phyloP scores from a whole-genome alignment of 2,113 vertebrate species.

The Ascaphus truei region DNA sequence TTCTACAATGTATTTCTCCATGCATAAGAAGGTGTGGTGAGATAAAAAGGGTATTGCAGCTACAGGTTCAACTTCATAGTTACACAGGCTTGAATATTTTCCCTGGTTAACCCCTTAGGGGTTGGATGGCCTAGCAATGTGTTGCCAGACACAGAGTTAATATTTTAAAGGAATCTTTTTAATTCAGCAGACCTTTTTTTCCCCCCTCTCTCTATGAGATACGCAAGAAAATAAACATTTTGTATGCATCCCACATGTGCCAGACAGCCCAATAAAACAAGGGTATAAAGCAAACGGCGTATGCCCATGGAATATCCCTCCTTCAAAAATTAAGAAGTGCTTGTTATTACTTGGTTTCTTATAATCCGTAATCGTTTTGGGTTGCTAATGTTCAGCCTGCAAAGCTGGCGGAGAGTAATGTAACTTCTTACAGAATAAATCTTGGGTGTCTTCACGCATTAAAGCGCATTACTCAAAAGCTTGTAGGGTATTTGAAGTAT shows the following conservation, averaged over 20 bases:
- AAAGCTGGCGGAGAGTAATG: slow-evolving; percentile 27
- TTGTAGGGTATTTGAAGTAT: slow-evolving; percentile 16
- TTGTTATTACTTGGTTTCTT: slow-evolving; percentile 6
- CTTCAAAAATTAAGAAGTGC: background rate
- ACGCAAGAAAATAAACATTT: background rate
- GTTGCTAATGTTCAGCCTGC: slow-evolving; percentile 12
- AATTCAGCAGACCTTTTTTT: too few relatives aligned
- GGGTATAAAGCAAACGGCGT: too few relatives aligned
- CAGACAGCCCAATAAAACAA: too few relatives aligned
- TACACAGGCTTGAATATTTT: background rate
- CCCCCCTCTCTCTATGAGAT: too few relatives aligned
- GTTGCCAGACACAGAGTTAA: too few relatives aligned
- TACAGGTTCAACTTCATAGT: background rate
- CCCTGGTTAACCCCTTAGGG: too few relatives aligned
- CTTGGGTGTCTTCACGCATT: slow-evolving; percentile 34
- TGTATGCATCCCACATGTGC: background rate
- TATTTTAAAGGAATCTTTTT: too few relatives aligned
- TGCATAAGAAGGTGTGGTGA: slow-evolving; percentile 6
- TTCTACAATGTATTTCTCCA: background rate
- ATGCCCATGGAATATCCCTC: too few relatives aligned
- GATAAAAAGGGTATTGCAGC: background rate
- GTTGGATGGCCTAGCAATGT: too few relatives aligned
- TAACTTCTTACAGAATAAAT: slow-evolving; percentile 30
- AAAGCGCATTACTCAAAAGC: slow-evolving; percentile 24
- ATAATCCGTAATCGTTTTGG: slow-evolving; percentile 18